Percentiles rank a stretch among this genome's conserved stretches.
These are phyloP conservation scores for Drosophila testacea DNA, from an alignment of 2,888 invertebrate species.

Conservation along the genomic window DNA sequence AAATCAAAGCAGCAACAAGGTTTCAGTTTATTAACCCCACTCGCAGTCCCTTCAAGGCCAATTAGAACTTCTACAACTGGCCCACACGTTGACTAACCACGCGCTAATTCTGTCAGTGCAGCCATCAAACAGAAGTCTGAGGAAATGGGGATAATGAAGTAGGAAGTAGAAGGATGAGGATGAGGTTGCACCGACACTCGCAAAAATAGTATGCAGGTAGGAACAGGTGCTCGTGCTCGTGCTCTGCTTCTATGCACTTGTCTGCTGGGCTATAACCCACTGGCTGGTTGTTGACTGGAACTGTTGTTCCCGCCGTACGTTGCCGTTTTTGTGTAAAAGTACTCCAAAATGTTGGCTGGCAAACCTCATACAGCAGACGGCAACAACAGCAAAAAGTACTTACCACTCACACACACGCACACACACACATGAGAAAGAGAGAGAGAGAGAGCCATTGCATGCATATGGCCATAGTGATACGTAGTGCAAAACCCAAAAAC, in stretches of 20 bases:
- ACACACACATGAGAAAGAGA: background rate
- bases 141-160: background rate
- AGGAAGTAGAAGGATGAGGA: background rate
- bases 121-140: constrained; percentile 65
- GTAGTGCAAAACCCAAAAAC: constrained; percentile 32
- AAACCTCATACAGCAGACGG: constrained; percentile 60
- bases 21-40: constrained; percentile 25
- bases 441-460: constrained; percentile 26
- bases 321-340: constrained; percentile 75
- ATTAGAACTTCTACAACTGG: constrained; percentile 48
- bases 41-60: constrained; percentile 55
- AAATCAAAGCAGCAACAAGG: constrained; percentile 22
- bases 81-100: constrained; percentile 35
- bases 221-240: constrained; percentile 20
- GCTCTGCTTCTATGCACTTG: constrained; percentile 45
- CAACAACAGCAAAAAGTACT: constrained; percentile 75
- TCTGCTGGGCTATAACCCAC: constrained; percentile 49
- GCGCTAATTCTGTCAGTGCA: constrained; percentile 71
- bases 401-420: constrained; percentile 57
- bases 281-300: constrained; percentile 29
- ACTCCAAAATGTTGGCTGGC: constrained; percentile 73
- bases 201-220: constrained; percentile 45
- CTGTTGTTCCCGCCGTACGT: constrained; percentile 14
- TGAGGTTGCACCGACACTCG: constrained; percentile 29
- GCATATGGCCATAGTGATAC: constrained; percentile 47